Base-by-base conservation (phyloP, 2,797 vertebrate genomes). In the Clarias laeviceps region DNA sequence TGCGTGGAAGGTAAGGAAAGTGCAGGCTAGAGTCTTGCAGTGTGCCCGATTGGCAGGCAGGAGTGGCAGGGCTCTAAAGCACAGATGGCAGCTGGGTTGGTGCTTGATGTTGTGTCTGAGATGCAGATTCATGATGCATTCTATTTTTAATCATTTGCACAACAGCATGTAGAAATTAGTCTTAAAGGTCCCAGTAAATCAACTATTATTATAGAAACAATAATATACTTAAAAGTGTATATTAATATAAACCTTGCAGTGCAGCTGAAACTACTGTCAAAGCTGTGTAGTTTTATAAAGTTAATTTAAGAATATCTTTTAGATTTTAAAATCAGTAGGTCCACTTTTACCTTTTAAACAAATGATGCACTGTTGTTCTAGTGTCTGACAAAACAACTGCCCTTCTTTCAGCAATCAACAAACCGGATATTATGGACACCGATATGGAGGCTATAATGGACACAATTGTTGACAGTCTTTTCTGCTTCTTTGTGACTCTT, bases 371-470 rank as follows among this genome's bases (percentile, higher is more conserved):
- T 29, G n/a, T 70, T 54, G 2, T 24, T n/a, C 12, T 29, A 65
- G 40, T 74, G 69, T 22, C 17, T 80, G 15, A 85, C 50, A 78
- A 62, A 66, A 50, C 18, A 18, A 62, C 56, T 76, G 34, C 54
- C 83, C 50, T 37, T 40, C 62, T 82, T 82, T 78, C 90, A 96
- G 98, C 98, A 87, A 97, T 99, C 90, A 99, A 99, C 92, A 95
- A 96, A 92, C 94, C 97, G 84, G 97, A 99, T 92, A 96, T 98
- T 91, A 96, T 96, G 87, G 98, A 99, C 93, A 98, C 98, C 0
- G 98, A 99, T 91, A 97, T 99, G 97, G 98, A 99, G 90, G 95
- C 95, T 73, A 97, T 99, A 92, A 99, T 99, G 98, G 98, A 99
- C 93, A 98, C 97, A 70, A 96, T 99, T 87, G 98, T 99, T 89